phyloP scores from a whole-genome alignment of 2,113 vertebrate species.

The Hippocampus guttulatus region DNA sequence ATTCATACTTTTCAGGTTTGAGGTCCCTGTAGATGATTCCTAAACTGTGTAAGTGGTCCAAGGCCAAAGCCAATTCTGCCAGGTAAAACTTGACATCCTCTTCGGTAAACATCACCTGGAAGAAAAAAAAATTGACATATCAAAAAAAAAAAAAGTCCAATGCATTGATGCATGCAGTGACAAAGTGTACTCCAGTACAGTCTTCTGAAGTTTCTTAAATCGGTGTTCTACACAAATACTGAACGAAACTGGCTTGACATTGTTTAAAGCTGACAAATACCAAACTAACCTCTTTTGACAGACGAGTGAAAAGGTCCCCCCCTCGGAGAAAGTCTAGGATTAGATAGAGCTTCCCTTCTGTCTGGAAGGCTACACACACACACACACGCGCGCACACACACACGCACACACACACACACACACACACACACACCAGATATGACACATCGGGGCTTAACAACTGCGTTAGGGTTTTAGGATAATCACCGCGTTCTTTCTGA shows the following conservation, averaged over 20 bases:
- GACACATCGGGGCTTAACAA: background rate
- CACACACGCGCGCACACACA: constrained; percentile 2
- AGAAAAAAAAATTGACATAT: constrained; percentile 13
- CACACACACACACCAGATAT: constrained; percentile 4
- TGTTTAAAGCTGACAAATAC: background rate
- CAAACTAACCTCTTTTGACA: constrained; percentile 86
- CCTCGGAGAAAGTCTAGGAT: constrained; percentile 95
- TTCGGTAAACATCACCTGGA: constrained; percentile 98
- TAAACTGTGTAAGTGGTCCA: constrained; percentile 96
- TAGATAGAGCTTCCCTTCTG: constrained; percentile 94
- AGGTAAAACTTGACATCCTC: constrained; percentile 99
- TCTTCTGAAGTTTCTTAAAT: background rate
- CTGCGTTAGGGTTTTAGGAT: background rate
- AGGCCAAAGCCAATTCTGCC: constrained; percentile 94
- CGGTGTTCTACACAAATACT: background rate
- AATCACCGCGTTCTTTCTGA: constrained; percentile 8
- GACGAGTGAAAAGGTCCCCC: constrained; percentile 93
- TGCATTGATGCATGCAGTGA: no score
- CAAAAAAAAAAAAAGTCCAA: background rate
- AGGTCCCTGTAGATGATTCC: constrained; percentile 99
- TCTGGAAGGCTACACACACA: constrained; percentile 86
- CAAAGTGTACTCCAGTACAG: background rate
- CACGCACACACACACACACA: constrained; percentile 16
- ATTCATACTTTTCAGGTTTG: constrained; percentile 94
- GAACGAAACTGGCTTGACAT: constrained; percentile 4